Evolutionary conservation across 2,113 vertebrate species (phyloP).

Genomic region (Trinectes maculatus): DNA sequence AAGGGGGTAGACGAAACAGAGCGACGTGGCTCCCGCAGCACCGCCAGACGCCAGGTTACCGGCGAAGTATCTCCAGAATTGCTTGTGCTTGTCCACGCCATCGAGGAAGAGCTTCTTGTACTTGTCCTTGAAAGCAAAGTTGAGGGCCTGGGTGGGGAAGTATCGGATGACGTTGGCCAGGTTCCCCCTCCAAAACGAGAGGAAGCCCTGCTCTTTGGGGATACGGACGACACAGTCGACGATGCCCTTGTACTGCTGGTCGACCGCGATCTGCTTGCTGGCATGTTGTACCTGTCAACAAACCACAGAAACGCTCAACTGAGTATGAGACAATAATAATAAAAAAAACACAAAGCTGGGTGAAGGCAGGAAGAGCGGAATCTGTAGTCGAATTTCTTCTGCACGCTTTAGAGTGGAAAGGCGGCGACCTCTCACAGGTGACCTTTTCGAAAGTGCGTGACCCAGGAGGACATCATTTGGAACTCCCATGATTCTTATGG

Average conservation of each 20-base stretch:
- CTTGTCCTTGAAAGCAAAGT: constrained; percentile 95
- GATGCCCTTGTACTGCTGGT: constrained; percentile 92
- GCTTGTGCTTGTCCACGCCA: constrained; percentile 87
- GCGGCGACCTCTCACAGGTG: too few species aligned
- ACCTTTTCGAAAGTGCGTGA: too few species aligned
- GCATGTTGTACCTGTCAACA: constrained; percentile 88
- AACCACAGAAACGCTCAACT: constrained; percentile 2
- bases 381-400: too few species aligned
- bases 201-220: constrained; percentile 89
- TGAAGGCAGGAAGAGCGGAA: background rate
- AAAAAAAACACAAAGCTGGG: background rate
- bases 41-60: constrained; percentile 91
- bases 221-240: constrained; percentile 89
- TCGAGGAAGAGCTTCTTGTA: constrained; percentile 93
- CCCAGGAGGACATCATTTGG: too few species aligned
- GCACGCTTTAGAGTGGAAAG: too few species aligned
- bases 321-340: background rate
- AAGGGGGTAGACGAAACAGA: constrained; percentile 92
- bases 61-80: constrained; percentile 94
- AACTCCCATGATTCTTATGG: background rate
- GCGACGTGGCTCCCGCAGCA: constrained; percentile 88
- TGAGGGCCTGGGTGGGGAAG: constrained; percentile 94
- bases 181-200: constrained; percentile 92
- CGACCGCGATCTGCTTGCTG: constrained; percentile 89
- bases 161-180: constrained; percentile 93